Evolutionary conservation across 1,140 invertebrate genomes (phyloP), one percentile per base, ranked within the genome.

Genomic region (Calycopis cecrops): DNA sequence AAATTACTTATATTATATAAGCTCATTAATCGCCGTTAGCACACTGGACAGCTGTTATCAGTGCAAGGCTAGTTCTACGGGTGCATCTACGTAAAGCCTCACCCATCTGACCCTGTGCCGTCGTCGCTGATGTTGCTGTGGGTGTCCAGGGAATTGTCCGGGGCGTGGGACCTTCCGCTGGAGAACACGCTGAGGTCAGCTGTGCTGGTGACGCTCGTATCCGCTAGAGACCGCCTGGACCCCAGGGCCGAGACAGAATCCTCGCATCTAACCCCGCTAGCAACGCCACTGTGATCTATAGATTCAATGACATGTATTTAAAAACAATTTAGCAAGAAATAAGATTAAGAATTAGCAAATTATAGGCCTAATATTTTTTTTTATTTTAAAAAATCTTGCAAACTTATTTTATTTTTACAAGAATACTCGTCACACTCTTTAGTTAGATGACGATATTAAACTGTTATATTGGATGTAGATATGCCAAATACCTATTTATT

Each of bases 121-220:
- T 92, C 92, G 67, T 92, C 92, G 55, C 91, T 92, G 63, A 92
- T 90, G 78, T 92, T 92, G 78, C 92, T 93, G 76, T 93, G 92
- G 9, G 92, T 93, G 77, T 94, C 93, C 38, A 93, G 87, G 62
- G 92, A 93, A 79, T 93, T 93, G 71, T 93, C 92, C 42, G 92
- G 90, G 8, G 91, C 92, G 69, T 93, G 92, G 1, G 92, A 93
- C 53, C 92, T 88, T 2, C 92, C 93, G 58, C 92, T 93, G 34
- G 93, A 95, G 79, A 95, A 93, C 44, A 94, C 93, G 57, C 93
- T 94, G 16, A 95, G 82, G 78, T 95, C 93, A 1, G 94, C 93
- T 3, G 94, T 95, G 9, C 94, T 95, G 0, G 94, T 95, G 14
- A 94, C 92, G 52, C 93, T 94, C 2, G 94, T 96, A 63, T 94